phyloP scores from a whole-genome alignment of 2,888 invertebrate genomes.

The Boloria euphrosyne region DNA sequence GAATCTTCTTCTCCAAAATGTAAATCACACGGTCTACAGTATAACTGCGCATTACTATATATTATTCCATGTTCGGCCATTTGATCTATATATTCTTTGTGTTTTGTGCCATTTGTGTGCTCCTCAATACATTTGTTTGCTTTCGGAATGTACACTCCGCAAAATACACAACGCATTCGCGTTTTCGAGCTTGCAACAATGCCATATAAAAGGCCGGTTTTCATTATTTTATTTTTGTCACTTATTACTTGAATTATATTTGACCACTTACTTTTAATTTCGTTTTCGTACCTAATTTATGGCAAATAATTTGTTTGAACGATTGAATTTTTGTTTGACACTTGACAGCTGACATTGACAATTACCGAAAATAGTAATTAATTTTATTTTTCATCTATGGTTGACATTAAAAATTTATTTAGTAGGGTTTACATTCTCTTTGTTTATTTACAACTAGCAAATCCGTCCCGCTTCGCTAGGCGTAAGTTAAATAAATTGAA shows the following conservation, averaged over 20 bases:
- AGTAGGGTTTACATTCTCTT: too few species aligned
- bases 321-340: constrained; percentile 24
- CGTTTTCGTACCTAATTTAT: constrained; percentile 36
- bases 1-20: constrained; percentile 55
- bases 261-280: constrained; percentile 39
- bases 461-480: too few species aligned
- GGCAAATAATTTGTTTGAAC: constrained; percentile 33
- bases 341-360: constrained; percentile 39
- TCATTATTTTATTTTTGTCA: constrained; percentile 51
- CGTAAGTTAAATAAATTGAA: too few species aligned
- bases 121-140: constrained; percentile 67
- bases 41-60: constrained; percentile 50
- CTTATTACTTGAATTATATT: constrained; percentile 12
- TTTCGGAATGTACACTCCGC: constrained; percentile 65
- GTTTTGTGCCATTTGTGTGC: constrained; percentile 62
- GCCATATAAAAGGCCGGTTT: constrained; percentile 57
- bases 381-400: too few species aligned
- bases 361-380: not conserved
- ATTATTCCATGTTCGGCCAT: constrained; percentile 60
- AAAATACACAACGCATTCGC: constrained; percentile 63
- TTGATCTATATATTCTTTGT: constrained; percentile 60
- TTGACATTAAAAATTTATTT: too few species aligned
- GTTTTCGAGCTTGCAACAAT: constrained; percentile 62
- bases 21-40: constrained; percentile 60
- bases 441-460: too few species aligned